Evolutionary conservation across 2,113 vertebrate species (phyloP), one percentile per base, ranked within the genome.

Genomic region (Amblyopsis rosae): DNA sequence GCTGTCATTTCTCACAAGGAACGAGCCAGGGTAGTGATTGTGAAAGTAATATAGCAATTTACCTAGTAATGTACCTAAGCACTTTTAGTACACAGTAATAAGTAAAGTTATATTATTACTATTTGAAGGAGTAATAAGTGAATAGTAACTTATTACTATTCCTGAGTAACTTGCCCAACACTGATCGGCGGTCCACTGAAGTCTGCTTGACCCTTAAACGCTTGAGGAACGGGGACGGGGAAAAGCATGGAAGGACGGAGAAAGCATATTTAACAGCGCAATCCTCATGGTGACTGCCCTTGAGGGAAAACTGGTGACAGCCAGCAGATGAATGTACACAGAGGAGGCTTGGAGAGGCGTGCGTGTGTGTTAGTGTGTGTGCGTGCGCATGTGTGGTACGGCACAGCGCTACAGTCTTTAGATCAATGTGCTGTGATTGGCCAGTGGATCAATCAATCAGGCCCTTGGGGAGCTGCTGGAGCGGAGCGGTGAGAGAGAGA

Each of bases 361-460:
- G 61, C 50, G 69, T 56, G 56, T 32, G 55, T 10, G n/a, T 19
- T 7, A 3, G 55, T 41, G 16, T 13, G 60, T 11, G 32, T 3
- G 12, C 3, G 50, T 3, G 55, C 11, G 55, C 6, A n/a, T 11
- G 57, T 48, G 17, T 11, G 50, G 62, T 47, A 45, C 8, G 12
- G 35, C 3, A 26, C 26, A 26, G 26, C 26, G 26, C 26, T 26
- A 76, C 4, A 35, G 59, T 72, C 84, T 60, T 86, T 65, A 77
- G 85, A 92, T 92, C 89, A 87, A 84, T 88, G 87, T 64, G 19
- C 72, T 82, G 71, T 86, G 85, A 91, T 90, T 90, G 90, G 88
- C 75, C 55, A 16, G 74, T 13, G 26, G 84, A 85, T 92, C 87
- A 91, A 90, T 93, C 87, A 90, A 79, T 90, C 80, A 83, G 79